phyloP scores from a whole-genome alignment of 2,797 vertebrate species.

The Semotilus atromaculatus region DNA sequence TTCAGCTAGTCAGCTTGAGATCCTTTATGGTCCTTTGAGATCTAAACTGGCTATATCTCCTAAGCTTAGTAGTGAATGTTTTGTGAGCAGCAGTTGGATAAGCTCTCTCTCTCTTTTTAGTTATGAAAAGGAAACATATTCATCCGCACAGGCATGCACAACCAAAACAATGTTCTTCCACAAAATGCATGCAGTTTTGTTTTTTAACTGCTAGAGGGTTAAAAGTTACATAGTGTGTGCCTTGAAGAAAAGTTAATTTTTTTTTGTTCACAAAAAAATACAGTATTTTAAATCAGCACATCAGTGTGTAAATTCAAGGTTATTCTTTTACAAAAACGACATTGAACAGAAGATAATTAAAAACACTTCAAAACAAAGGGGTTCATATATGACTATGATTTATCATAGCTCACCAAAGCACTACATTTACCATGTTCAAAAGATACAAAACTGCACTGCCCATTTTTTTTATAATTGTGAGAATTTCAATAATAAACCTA shows the following conservation, averaged over 20 bases:
- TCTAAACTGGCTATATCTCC: too few relatives aligned
- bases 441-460: not conserved
- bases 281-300: not conserved
- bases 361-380: not conserved
- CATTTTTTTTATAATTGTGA: not conserved
- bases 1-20: too few relatives aligned
- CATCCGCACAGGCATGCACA: not conserved
- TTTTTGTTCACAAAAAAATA: not conserved
- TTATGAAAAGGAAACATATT: not conserved
- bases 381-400: not conserved
- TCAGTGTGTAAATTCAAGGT: not conserved
- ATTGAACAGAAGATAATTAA: too few relatives aligned
- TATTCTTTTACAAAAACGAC: not conserved
- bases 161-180: not conserved
- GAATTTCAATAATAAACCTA: not conserved
- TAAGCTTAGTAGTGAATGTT: too few relatives aligned
- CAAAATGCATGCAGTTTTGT: not conserved
- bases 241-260: not conserved
- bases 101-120: too few relatives aligned
- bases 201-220: not conserved
- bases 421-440: not conserved
- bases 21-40: too few relatives aligned
- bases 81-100: too few relatives aligned
- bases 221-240: not conserved
- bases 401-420: constrained; percentile 2